Percentiles rank a stretch among this genome's conserved stretches.
phyloP scores from a whole-genome alignment of 2,113 vertebrate species.

The Equus przewalskii region DNA sequence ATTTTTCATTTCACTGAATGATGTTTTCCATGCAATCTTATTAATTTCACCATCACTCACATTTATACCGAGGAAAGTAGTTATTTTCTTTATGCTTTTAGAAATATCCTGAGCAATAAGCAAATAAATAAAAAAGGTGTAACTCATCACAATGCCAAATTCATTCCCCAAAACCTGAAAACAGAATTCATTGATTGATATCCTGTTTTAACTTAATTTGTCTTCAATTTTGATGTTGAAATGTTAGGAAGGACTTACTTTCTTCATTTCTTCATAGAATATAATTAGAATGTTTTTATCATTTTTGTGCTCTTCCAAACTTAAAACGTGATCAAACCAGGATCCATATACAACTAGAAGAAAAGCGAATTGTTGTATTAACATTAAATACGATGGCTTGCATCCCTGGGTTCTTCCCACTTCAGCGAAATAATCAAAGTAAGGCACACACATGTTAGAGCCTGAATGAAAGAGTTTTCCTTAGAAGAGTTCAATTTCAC shows the following conservation, averaged over 20 bases:
- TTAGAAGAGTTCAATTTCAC: background rate
- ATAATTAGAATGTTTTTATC: conserved; percentile 86
- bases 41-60: conserved; percentile 78
- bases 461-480: background rate
- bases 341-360: conserved; percentile 88
- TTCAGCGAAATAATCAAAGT: background rate
- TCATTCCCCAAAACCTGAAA: background rate
- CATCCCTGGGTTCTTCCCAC: background rate
- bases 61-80: conserved; percentile 80
- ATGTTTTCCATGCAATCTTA: conserved; percentile 84
- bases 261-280: conserved; percentile 90
- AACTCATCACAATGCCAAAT: background rate
- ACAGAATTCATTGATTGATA: background rate
- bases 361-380: conserved; percentile 30
- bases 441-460: background rate
- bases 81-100: conserved; percentile 84
- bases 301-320: conserved; percentile 86
- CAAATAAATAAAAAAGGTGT: background rate
- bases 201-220: background rate
- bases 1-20: conserved; percentile 88
- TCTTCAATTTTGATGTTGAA: background rate
- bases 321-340: conserved; percentile 89
- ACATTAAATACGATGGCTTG: background rate
- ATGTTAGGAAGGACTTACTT: conserved; percentile 80
- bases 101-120: conserved; percentile 82